Base-by-base conservation (phyloP, 2,797 vertebrate genomes). In the Eulemur mongoz region DNA sequence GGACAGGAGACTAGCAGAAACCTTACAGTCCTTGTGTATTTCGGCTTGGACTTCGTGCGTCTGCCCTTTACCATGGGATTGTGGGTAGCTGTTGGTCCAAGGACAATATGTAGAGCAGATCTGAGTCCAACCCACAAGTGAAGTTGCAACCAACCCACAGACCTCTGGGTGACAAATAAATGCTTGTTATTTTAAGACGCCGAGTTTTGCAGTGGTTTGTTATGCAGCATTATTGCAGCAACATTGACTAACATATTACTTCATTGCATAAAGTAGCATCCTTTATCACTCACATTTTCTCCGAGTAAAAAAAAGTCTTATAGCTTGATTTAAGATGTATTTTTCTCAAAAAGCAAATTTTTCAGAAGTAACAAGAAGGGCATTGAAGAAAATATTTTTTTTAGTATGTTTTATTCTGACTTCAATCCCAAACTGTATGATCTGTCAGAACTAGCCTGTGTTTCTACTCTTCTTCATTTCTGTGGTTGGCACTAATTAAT, bases 401-500 rank as follows among this genome's bases (percentile, higher is more conserved):
- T 91, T 54, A 65, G 48, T 50, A 7, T 54, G 30, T 81, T 82
- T 93, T 78, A 52, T 45, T 87, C 32, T 50, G 7, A 76, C 22
- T 50, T 80, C 82, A 73, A 22, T 67, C 48, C 69, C 52, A 72
- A 25, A 89, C 52, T 45, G 1, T 38, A 32, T 12, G n/a, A 43
- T 73, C 43, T 69, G 14, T 63, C 82, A 88, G 85, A 89, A 32
- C 35, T 4, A 52, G 59, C n/a, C 61, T 91, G 70, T 85, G 75
- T 67, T 32, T 81, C 70, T 13, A 8, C 15, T 75, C 25, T 14
- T 85, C 57, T 48, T 87, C 43, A 7, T 88, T 85, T 93, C 48
- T 14, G 83, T 76, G 87, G 52, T 32, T 76, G 88, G 69, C 72
- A 48, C 88, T 94, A 97, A 97, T 97, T 91, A 94, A 78, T 75